Evolutionary conservation across 2,888 invertebrate species (phyloP), one percentile per base, ranked within the genome.

Genomic region (Herminia tarsipennalis): DNA sequence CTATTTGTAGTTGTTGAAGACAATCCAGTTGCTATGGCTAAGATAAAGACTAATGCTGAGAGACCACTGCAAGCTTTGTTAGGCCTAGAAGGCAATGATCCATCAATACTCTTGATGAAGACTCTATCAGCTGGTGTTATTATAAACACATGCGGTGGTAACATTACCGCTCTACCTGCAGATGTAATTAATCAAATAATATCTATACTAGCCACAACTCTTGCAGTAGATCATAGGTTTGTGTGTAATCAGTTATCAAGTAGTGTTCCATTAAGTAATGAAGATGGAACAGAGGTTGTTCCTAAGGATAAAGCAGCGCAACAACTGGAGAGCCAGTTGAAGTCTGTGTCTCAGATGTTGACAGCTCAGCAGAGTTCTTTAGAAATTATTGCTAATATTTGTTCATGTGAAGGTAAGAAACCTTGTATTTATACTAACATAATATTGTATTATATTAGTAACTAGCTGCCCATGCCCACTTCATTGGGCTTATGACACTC

Each of bases 1-100:
- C 78, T 96, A 4, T 91, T 95, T 66, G 94, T 95, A 3, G 92
- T 95, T 25, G 93, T 94, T 0, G 96, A 96, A 81, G 94, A 95
- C 56, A 96, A 96, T 78, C 82, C 92, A 0, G 74, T 81, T 44
- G 93, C 93, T 0, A 89, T 93, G 74, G 79, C 82, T 20, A 88
- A 92, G 58, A 82, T 94, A n/a, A 90, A 92, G 58, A 70, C 82
- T 12, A 87, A 83, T 34, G 89, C 92, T 30, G 87, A 89, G 34
- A 85, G 80, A 25, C 79, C 91, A 20, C 70, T 92, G 9, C 86
- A 86, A 64, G 59, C 73, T 9, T 64, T 93, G 6, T 67, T 93
- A 10, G 73, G 72, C 17, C 53, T 89, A 14, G 87, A 89, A 27
- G 86, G 85, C 5, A 80, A 63, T 58, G 81, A 84, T n/a, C 81